Evolutionary conservation across 1,140 invertebrate species (phyloP), one percentile per base, ranked within the genome.

Genomic region (Chymomyza costata): DNA sequence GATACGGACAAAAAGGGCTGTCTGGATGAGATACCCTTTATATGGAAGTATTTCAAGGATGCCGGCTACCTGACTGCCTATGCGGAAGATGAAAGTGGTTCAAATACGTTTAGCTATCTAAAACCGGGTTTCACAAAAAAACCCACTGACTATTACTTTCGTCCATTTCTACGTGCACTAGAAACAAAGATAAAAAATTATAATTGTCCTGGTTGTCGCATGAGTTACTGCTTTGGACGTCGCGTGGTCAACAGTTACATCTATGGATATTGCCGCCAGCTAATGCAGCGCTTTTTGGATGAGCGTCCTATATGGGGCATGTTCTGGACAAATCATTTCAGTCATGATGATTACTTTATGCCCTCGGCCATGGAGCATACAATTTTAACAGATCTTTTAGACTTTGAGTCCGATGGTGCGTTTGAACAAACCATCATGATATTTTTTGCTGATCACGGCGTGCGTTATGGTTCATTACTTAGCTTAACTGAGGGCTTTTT

Each of bases 371-470:
- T 93, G 84, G 93, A 94, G 62, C 58, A 86, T 0, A 85, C 86
- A 32, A 88, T 92, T 28, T 65, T 88, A 7, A 54, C 73, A 0
- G 90, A 91, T 61, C 85, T 94, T 10, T 74, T 88, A 34, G 82
- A 87, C 7, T 68, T 93, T n/a, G 85, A 91, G 11, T 59, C 83
- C 0, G 85, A 86, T 1, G 88, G 89, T 0, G 85, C 89, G 2
- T 78, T 93, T 30, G 89, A 93, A 34, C 88, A 91, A 34, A 90
- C 91, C 0, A 86, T 92, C 54, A 80, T 98, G 0, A 87, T 98
- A 18, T 89, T 97, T 13, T 87, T 96, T 63, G 95, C 95, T 60
- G 97, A 99, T 85, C 97, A 98, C 84, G 97, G 97, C 0, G 92
- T 95, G 66, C 84, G 97, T 19, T 97, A 92, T 87, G 96, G 96